These are phyloP conservation scores for Cydia fagiglandana DNA, from an alignment of 1,140 invertebrate genomes.

Conservation along the genomic window DNA sequence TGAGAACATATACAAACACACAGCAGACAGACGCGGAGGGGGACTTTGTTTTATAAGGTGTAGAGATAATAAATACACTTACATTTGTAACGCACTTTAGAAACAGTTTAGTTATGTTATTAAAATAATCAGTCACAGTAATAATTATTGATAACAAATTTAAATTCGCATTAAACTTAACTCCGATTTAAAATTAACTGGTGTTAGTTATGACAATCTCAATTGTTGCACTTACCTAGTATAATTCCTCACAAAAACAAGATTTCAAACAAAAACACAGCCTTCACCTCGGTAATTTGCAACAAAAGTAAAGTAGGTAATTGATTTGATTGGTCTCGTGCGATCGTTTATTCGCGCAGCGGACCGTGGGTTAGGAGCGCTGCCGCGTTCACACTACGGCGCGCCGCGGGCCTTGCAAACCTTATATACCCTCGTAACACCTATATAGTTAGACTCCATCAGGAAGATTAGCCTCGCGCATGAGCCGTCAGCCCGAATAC, in stretches of 20 bases:
- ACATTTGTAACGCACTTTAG: background rate
- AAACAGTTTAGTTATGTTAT: background rate
- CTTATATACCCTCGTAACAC: constrained; percentile 62
- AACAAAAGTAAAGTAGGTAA: constrained; percentile 7
- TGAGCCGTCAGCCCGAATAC: constrained; percentile 42
- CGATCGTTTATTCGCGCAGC: constrained; percentile 9
- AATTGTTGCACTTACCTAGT: constrained; percentile 5
- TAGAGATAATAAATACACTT: too few relatives aligned
- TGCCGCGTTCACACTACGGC: constrained; percentile 7
- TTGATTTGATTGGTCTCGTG: constrained; percentile 26
- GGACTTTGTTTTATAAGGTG: too few relatives aligned
- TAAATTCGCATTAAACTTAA: background rate
- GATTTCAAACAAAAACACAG: constrained; percentile 27
- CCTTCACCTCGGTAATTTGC: constrained; percentile 26
- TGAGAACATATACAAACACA: too few relatives aligned
- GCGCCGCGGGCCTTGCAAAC: constrained; percentile 46
- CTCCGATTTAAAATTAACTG: background rate
- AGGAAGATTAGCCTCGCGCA: constrained; percentile 56
- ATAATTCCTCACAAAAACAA: constrained; percentile 24
- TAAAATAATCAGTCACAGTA: background rate
- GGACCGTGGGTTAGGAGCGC: background rate
- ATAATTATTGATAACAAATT: background rate
- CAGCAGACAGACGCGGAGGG: too few relatives aligned
- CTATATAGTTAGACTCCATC: constrained; percentile 44
- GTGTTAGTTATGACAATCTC: background rate